These are phyloP conservation scores for Chroicocephalus ridibundus DNA, from an alignment of 2,113 vertebrate genomes.

Conservation along the genomic window DNA sequence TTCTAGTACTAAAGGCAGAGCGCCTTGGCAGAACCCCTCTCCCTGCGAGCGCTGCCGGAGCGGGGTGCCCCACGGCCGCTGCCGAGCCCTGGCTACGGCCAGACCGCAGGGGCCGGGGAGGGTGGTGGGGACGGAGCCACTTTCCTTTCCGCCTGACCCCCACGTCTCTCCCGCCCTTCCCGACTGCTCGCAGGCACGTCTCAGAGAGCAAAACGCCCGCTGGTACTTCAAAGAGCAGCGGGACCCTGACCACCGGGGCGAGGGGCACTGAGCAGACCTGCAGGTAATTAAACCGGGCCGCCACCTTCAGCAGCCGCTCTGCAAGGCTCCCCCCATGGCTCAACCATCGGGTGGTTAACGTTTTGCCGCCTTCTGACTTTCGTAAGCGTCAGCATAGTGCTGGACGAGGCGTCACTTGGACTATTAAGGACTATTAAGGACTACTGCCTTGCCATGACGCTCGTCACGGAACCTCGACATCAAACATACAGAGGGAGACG, in stretches of 20 bases:
- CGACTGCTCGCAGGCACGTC: neutral
- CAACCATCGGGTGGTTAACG: accelerated
- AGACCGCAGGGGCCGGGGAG: neutral
- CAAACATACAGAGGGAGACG: accelerated
- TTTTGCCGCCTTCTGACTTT: neutral
- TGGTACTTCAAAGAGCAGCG: neutral
- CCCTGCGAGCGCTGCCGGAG: neutral
- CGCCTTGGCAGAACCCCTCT: too few species aligned
- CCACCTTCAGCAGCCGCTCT: neutral
- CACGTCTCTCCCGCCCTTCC: neutral
- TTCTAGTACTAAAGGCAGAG: too few species aligned
- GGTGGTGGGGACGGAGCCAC: too few species aligned
- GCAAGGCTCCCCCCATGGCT: accelerated
- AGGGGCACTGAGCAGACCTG: neutral
- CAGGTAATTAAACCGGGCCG: neutral
- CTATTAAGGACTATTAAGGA: neutral
- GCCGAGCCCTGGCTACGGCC: neutral
- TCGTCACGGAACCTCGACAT: accelerated
- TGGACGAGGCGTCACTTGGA: neutral
- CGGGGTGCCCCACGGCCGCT: too few species aligned
- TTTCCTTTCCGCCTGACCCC: neutral
- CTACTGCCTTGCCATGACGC: neutral
- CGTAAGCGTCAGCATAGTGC: neutral
- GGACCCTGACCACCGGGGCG: neutral
- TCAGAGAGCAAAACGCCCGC: accelerated